phyloP scores from a whole-genome alignment of 2,113 vertebrate species.

The Zosterops japonicus region DNA sequence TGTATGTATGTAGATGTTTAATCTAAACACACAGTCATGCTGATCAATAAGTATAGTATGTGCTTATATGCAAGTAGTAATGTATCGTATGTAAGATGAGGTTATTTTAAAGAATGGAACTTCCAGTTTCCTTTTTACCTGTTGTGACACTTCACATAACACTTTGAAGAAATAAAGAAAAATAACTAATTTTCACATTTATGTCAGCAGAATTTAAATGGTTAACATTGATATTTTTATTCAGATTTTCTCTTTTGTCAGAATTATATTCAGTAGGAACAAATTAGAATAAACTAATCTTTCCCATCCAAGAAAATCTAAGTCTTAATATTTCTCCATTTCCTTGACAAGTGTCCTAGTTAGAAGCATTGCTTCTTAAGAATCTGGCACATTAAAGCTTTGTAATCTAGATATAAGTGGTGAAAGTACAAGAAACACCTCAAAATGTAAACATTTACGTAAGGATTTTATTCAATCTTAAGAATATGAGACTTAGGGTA shows the following conservation, averaged over 20 bases:
- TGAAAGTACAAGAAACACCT: not conserved
- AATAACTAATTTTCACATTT: not conserved
- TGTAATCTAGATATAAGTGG: not conserved
- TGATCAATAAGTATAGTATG: not conserved
- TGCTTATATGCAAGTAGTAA: too few relatives aligned
- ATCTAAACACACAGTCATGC: not conserved
- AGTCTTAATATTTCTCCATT: not conserved
- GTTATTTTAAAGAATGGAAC: not conserved
- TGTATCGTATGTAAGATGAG: not conserved
- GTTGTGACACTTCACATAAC: not conserved
- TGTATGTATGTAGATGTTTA: not conserved
- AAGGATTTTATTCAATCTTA: not conserved
- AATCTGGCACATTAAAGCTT: not conserved
- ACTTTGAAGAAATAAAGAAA: not conserved
- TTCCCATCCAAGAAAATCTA: not conserved
- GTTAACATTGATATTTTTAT: not conserved
- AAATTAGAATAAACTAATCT: not conserved
- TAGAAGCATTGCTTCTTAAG: not conserved
- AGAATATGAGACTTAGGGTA: not conserved
- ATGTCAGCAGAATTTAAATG: not conserved
- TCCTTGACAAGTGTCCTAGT: not conserved
- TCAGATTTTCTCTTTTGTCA: not conserved
- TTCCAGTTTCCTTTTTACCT: not conserved
- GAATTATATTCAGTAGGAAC: not conserved
- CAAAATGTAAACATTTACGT: not conserved